Evolutionary conservation across 1,140 invertebrate species (phyloP), one percentile per base, ranked within the genome.

Genomic region (Drosophila suzukii): DNA sequence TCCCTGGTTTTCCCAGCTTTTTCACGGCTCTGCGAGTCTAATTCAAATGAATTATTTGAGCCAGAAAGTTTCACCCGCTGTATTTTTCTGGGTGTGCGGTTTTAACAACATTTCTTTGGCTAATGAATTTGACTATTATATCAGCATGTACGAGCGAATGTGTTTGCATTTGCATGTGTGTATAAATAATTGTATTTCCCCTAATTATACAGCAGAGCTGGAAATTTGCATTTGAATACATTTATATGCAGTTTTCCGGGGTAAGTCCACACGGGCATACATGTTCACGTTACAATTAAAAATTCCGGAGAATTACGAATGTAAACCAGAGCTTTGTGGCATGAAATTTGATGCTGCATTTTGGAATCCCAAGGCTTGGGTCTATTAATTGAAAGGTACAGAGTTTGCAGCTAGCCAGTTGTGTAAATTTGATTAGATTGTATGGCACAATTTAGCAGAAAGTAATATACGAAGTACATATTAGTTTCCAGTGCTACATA

Each of bases 11-110:
- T 54, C 27, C 32, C 6, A 10, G 47, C 27, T 54, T 59, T 60
- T 60, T 50, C 24, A 57, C 54, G 27, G 27, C 32, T 39, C 41
- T 67, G 57, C 60, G 70, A 66, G 63, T 86, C 82, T 78, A 86
- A 78, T 85, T 86, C 84, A 63, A 86, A 86, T 85, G 78, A 86
- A 86, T 86, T 85, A 86, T 81, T 85, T 74, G 55, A 77, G 57
- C 59, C 62, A 67, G 70, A 79, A 80, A 67, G 43, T 68, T 84
- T 65, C 59, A 32, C 73, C 73, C 76, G 76, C 32, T 63, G 44
- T 44, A 60, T 62, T 38, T 62, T 46, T 56, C 30, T 66, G 54
- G 41, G 27, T 32, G 30, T 50, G 38, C 54, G 51, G 67, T 57
- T 50, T 53, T 75, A 58, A 49, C 49, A 55, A 15, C 47, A 65